These are phyloP conservation scores for Selene dorsalis DNA, from an alignment of 2,797 vertebrate genomes.

Conservation along the genomic window DNA sequence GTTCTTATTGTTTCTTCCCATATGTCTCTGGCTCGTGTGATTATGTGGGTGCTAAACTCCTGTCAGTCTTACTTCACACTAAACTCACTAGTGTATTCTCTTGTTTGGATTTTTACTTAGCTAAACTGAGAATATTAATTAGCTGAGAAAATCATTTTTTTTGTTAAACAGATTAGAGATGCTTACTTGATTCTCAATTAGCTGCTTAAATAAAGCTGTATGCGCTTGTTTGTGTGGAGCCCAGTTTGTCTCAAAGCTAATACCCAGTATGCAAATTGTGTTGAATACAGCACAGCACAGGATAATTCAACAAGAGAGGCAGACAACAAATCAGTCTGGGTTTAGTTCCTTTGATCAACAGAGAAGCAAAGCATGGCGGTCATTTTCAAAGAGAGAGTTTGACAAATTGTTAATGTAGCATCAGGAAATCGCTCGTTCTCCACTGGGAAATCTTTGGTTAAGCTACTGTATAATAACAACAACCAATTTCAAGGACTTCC, in stretches of 20 bases:
- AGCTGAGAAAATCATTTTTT: constrained; percentile 74
- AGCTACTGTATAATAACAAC: constrained; percentile 11
- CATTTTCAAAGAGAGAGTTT: constrained; percentile 69
- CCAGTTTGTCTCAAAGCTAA: constrained; percentile 76
- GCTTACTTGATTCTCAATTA: constrained; percentile 84
- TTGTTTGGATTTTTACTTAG: constrained; percentile 72
- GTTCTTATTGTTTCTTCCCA: constrained; percentile 18
- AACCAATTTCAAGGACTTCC: constrained; percentile 15
- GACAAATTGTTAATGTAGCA: constrained; percentile 43
- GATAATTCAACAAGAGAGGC: constrained; percentile 71
- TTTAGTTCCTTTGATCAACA: constrained; percentile 74
- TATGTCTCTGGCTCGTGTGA: constrained; percentile 15
- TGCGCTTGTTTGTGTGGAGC: constrained; percentile 73
- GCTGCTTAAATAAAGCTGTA: constrained; percentile 81
- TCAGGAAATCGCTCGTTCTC: constrained; percentile 38
- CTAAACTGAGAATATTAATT: constrained; percentile 80
- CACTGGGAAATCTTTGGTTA: constrained; percentile 20
- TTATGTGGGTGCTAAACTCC: constrained; percentile 50
- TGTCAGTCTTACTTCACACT: constrained; percentile 62
- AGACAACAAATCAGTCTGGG: constrained; percentile 62
- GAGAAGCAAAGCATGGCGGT: constrained; percentile 64
- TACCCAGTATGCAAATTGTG: constrained; percentile 76
- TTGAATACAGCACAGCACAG: constrained; percentile 48
- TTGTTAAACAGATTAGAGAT: constrained; percentile 83
- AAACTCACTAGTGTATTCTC: constrained; percentile 55